Percentiles rank a stretch among this genome's conserved stretches.
phyloP scores from a whole-genome alignment of 2,888 invertebrate genomes.

The Oxytorus armatus region DNA sequence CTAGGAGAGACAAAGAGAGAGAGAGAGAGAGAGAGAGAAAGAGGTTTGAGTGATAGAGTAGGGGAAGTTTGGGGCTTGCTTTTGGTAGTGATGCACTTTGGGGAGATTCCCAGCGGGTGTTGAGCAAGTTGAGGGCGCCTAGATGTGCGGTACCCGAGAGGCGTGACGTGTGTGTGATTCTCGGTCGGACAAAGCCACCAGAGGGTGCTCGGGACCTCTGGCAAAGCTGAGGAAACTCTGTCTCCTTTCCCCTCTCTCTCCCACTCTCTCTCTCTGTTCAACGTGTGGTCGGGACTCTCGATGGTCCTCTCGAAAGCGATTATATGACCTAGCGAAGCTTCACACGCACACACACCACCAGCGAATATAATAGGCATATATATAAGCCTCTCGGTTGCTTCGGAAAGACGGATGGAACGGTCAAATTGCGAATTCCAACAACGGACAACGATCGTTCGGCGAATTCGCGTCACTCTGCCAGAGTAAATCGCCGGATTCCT shows the following conservation, averaged over 20 bases:
- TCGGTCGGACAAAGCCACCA: constrained; percentile 39
- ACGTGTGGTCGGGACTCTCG: constrained; percentile 28
- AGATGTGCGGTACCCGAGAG: constrained; percentile 14
- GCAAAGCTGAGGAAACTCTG: constrained; percentile 15
- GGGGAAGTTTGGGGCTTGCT: constrained; percentile 49
- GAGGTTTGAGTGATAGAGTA: constrained; percentile 25
- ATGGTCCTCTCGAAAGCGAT: constrained; percentile 67
- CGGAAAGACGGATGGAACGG: constrained; percentile 76
- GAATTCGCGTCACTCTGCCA: constrained; percentile 64
- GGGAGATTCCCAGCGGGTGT: constrained; percentile 65
- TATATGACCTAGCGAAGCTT: constrained; percentile 76
- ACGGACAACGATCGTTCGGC: constrained; percentile 71
- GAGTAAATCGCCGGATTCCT: constrained; percentile 70
- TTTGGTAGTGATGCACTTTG: constrained; percentile 44
- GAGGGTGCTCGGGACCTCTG: constrained; percentile 39
- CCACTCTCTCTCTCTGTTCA: constrained; percentile 24
- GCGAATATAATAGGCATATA: too few species aligned
- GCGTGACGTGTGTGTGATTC: constrained; percentile 41
- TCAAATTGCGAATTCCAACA: constrained; percentile 80
- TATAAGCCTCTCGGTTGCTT: constrained; percentile 42
- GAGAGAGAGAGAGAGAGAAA: constrained; percentile 33
- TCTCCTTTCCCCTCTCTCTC: constrained; percentile 19
- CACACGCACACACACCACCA: constrained; percentile 75
- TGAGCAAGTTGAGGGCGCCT: constrained; percentile 50
- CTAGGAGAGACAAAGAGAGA: constrained; percentile 2